Base-by-base conservation (phyloP, 2,888 invertebrate species). In the Sinohyriopsis cumingii region DNA sequence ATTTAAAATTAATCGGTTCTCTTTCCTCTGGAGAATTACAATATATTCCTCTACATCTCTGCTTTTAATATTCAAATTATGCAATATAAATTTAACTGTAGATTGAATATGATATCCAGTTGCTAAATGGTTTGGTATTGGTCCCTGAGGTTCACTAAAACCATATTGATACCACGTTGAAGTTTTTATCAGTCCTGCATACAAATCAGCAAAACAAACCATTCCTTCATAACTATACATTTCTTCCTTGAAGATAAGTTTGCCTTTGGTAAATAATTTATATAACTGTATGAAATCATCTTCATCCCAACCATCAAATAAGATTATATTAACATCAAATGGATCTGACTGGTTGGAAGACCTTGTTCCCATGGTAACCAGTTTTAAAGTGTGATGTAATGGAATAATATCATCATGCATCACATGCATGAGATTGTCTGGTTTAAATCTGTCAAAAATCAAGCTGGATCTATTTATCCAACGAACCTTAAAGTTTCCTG, bases 341-440 rank as follows among this genome's bases (percentile, higher is more conserved):
- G 53, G 60, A n/a, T 71, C 63, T 18, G 57, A 55, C 2, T 45
- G 24, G 6, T 25, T 59, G 3, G 53, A 54, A 22, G 45, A 45
- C 45, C 62, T 60, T 15, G 64, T 57, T 24, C 65, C 68, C n/a
- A 72, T 62, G 28, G 67, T 55, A 25, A 81, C 83, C 18, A 89
- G 73, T 55, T 86, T 79, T 33, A 86, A 79, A 9, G 91, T 91
- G 56, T 84, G 73, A 80, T 84, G 90, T 20, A 91, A 70, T 4
- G 92, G 92, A 22, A 92, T 74, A 4, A 92, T 80, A 79, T 92
- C 92, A 84, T 92, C 92, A 82, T 92, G 92, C 59, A 92, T 81
- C 15, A 91, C 90, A 85, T 92, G 92, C 91, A 92, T 91, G n/a
- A 92, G 80, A 81, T 92, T 92, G 76, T 91, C 91, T 4, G 91